Conservation (phyloP, 2,113 vertebrate genomes). For the Oncorhynchus gorbuscha region DNA sequence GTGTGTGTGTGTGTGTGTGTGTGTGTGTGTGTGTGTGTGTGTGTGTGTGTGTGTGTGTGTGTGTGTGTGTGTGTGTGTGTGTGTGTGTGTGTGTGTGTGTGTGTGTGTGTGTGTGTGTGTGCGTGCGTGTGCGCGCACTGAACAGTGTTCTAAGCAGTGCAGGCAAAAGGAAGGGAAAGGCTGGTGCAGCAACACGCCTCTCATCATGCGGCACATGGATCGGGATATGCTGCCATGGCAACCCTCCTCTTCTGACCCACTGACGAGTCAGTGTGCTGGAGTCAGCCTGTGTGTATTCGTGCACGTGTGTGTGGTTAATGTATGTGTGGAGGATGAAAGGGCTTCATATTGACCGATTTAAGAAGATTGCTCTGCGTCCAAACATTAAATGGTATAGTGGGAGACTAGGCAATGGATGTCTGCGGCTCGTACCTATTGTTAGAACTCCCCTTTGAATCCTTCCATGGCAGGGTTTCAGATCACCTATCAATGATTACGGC, state of each 20-base stretch:
- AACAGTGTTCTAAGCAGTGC: conserved; percentile 19
- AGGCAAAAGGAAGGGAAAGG: conserved; percentile 38
- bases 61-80: no score
- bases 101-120: no score
- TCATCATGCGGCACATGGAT: conserved; percentile 71
- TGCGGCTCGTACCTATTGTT: not conserved
- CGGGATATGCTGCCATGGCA: conserved; percentile 76
- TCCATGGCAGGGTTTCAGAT: no score
- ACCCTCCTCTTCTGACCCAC: conserved; percentile 73
- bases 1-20: no score
- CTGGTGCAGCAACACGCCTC: conserved; percentile 64
- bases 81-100: no score
- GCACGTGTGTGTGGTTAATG: conserved; percentile 10
- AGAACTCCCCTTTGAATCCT: not conserved
- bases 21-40: no score
- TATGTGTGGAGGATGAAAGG: conserved; percentile 18
- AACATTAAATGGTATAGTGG: not conserved
- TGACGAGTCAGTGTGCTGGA: conserved; percentile 59
- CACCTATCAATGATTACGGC: no score
- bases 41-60: no score
- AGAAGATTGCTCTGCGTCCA: not conserved
- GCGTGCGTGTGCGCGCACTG: not conserved
- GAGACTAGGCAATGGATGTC: not conserved
- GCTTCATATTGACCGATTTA: not conserved
- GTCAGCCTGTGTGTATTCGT: conserved; percentile 26